Percentiles rank a stretch among this genome's conserved stretches.
Evolutionary conservation across 1,140 invertebrate species (phyloP).

Genomic region (Rhizoglyphus robini): DNA sequence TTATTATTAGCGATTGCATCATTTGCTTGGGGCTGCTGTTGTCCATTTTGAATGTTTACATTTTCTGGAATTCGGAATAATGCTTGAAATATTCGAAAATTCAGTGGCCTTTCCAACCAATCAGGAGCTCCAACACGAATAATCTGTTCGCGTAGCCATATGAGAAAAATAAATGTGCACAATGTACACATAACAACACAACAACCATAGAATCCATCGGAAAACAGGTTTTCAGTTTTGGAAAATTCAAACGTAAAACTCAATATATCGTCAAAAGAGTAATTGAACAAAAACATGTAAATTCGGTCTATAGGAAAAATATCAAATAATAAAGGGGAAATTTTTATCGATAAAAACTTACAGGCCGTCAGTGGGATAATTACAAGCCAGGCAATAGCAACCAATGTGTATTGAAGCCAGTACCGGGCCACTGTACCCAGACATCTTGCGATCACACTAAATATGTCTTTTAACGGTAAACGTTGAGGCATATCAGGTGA

Average conservation of each 20-base stretch:
- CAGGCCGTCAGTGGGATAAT: constrained; percentile 92
- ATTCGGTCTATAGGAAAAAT: constrained; percentile 47
- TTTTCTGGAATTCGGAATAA: background rate
- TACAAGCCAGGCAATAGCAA: constrained; percentile 93
- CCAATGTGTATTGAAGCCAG: constrained; percentile 91
- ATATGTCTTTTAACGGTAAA: constrained; percentile 74
- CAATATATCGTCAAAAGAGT: constrained; percentile 58
- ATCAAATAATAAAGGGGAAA: constrained; percentile 14
- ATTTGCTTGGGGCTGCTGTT: background rate
- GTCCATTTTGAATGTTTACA: background rate
- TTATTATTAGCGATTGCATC: background rate
- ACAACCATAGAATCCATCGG: constrained; percentile 88
- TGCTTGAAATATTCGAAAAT: background rate
- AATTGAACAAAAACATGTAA: constrained; percentile 78
- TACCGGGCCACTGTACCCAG: constrained; percentile 79
- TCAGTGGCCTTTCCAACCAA: constrained; percentile 49
- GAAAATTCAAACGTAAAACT: constrained; percentile 80
- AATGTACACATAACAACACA: constrained; percentile 92
- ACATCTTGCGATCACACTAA: constrained; percentile 72
- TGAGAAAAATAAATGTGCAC: constrained; percentile 87
- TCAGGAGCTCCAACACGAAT: constrained; percentile 90
- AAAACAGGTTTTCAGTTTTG: constrained; percentile 77
- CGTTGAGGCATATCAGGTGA: constrained; percentile 96
- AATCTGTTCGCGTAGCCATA: constrained; percentile 96
- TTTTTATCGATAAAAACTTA: constrained; percentile 29